These are phyloP conservation scores for Agrotis puta DNA, from an alignment of 2,888 invertebrate species.

Conservation along the genomic window DNA sequence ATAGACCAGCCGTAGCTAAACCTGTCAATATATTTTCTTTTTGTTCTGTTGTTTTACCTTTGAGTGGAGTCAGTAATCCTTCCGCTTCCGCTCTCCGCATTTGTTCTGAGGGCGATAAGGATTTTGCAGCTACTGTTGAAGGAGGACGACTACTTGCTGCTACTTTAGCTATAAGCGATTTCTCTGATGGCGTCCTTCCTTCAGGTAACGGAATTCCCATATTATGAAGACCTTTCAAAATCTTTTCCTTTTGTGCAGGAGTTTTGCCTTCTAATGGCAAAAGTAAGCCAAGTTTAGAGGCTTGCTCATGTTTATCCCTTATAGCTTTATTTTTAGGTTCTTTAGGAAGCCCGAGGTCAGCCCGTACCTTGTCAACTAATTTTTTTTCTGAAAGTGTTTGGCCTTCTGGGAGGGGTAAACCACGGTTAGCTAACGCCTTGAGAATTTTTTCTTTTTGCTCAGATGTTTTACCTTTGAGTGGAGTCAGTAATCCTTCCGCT, in stretches of 20 bases:
- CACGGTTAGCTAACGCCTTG: too few relatives aligned
- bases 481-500: too few relatives aligned
- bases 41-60: conserved; percentile 51
- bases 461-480: too few relatives aligned
- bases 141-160: conserved; percentile 7
- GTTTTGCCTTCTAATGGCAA: conserved; percentile 15
- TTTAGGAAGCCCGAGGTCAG: neutral
- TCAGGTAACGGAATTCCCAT: conserved; percentile 60
- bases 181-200: conserved; percentile 68
- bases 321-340: neutral
- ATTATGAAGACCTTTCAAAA: conserved; percentile 13
- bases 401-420: conserved; percentile 33
- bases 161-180: conserved; percentile 51
- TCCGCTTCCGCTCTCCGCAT: conserved; percentile 1
- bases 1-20: conserved; percentile 24
- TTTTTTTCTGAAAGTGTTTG: conserved; percentile 62
- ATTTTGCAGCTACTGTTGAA: conserved; percentile 11
- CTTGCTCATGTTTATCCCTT: neutral
- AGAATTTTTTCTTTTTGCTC: too few relatives aligned
- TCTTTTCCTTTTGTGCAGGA: conserved; percentile 42
- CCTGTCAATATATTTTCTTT: conserved; percentile 64
- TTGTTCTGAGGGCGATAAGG: neutral
- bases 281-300: conserved; percentile 1
- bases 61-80: conserved; percentile 28
- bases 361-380: conserved; percentile 6